Evolutionary conservation across 2,888 invertebrate genomes (phyloP), one percentile per base, ranked within the genome.

Genomic region (Trilocha varians): DNA sequence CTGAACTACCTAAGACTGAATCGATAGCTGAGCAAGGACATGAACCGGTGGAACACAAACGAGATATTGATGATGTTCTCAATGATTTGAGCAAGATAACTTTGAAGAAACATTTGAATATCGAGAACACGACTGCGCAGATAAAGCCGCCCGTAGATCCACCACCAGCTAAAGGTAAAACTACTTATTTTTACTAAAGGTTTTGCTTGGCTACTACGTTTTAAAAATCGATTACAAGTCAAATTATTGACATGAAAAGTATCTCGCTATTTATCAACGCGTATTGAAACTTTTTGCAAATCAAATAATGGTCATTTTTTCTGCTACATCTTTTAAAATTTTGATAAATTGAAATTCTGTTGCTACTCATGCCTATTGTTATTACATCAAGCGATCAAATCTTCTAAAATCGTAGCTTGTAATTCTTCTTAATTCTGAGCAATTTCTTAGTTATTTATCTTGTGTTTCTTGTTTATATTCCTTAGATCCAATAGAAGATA

Each of bases 81-180:
- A 76, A 82, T 18, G 86, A 86, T 48, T 62, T 87, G 11, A 79
- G 65, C 47, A 85, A 85, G 64, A 83, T 86, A 13, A 83, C 85
- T 1, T 56, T 85, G 13, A 87, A 86, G 63, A 83, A 77, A 47
- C 75, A 80, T 47, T 55, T 83, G 34, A 80, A 78, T 47, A 73
- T 84, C 16, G 84, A 83, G 49, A 85, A 85, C 37, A 83, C 86
- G 3, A 86, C 85, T 0, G 84, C 85, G 15, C 79, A 82, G 49
- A 84, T 85, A 43, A 80, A 80, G 48, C 72, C 75, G 1, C 66
- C 72, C 0, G 79, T 77, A 36, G 80, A 79, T 9, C 69, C 73
- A 0, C 70, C 74, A 16, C 71, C 78, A n/a, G 38, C 38, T 6
- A 73, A 72, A 70, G 72, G 74, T 78, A 52, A 53, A 40, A 38